A percentile compares a stretch with the other conserved stretches of the same genome.
These are phyloP conservation scores for Mactra quadrangularis DNA, from an alignment of 1,140 invertebrate species.

Conservation along the genomic window DNA sequence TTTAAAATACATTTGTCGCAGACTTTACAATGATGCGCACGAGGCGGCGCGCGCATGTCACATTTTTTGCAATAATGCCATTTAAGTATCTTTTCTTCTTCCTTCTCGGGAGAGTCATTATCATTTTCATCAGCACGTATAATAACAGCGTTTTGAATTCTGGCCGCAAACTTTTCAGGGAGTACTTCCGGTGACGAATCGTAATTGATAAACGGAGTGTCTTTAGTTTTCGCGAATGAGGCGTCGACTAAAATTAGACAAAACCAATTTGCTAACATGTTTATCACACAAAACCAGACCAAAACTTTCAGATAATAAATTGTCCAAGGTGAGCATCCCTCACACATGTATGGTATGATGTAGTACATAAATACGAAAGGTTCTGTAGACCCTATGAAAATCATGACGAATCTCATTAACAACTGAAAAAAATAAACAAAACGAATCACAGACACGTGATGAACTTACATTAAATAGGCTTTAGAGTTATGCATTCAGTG, in stretches of 20 bases:
- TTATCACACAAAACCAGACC: slow-evolving; percentile 57
- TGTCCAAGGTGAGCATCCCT: slow-evolving; percentile 59
- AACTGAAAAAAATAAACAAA: too few species aligned
- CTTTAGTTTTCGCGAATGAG: slow-evolving; percentile 54
- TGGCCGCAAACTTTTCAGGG: slow-evolving; percentile 56
- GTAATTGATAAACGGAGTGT: slow-evolving; percentile 41
- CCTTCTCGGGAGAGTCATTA: slow-evolving; percentile 39
- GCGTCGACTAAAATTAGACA: slow-evolving; percentile 66
- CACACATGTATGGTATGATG: slow-evolving; percentile 66
- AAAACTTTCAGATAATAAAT: slow-evolving; percentile 68
- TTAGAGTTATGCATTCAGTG: too few species aligned
- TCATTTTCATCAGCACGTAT: slow-evolving; percentile 64
- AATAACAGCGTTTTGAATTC: slow-evolving; percentile 30
- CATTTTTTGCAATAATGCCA: slow-evolving; percentile 87
- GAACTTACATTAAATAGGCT: too few species aligned
- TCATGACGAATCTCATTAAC: slow-evolving; percentile 23
- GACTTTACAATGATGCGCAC: slow-evolving; percentile 73
- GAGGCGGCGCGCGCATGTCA: slow-evolving; percentile 65
- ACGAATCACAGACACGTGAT: too few species aligned
- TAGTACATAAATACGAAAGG: slow-evolving; percentile 61
- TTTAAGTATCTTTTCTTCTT: slow-evolving; percentile 73
- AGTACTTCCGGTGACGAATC: slow-evolving; percentile 29
- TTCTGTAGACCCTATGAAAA: slow-evolving; percentile 66
- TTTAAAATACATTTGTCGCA: slow-evolving; percentile 77
- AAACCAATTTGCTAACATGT: slow-evolving; percentile 69